Base-by-base conservation (phyloP, 2,113 vertebrate species). In the Odocoileus hemionus region DNA sequence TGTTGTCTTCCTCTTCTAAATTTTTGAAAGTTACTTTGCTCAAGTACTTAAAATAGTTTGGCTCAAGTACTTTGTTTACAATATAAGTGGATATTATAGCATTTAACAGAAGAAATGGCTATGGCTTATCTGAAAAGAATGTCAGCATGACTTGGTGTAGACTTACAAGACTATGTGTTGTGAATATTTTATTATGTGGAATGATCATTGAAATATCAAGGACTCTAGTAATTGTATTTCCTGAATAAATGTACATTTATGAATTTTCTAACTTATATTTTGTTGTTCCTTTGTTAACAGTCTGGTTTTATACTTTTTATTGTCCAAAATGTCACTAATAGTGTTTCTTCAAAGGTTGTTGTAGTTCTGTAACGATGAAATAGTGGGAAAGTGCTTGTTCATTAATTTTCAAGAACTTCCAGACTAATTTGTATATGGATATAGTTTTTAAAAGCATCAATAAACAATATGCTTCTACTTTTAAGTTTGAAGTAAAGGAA, bases 181-280 rank as follows among this genome's bases (percentile, higher is more conserved):
- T 98, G 95, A 88, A 45, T 97, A 92, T 85, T 97, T 95, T 96
- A 94, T 96, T 64, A 88, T 92, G 61, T 95, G 93, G 96, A 97
- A 96, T 95, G 96, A 97, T 94, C 47, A 79, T 86, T 96, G 86
- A 93, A 96, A 54, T 89, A 93, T 86, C 57, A 93, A 93, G 91
- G 86, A 94, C 30, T 86, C 67, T 95, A 83, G 70, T 96, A 58
- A 94, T 93, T 96, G 92, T 98, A 82, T 96, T 96, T 98, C 90
- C 64, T 97, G 30, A 98, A 97, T 98, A 98, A 98, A 98, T 95
- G 61, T 96, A 90, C 88, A 67, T 97, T 91, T 96, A 94, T 96
- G 70, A 95, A 94, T 92, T 97, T 98, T 94, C 84, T 96, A 97
- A 97, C 90, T 89, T 94, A 98, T 0, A 80, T 50, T 87, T 95